Evolutionary conservation across 2,888 invertebrate species (phyloP).

Genomic region (Pollenia amentaria): DNA sequence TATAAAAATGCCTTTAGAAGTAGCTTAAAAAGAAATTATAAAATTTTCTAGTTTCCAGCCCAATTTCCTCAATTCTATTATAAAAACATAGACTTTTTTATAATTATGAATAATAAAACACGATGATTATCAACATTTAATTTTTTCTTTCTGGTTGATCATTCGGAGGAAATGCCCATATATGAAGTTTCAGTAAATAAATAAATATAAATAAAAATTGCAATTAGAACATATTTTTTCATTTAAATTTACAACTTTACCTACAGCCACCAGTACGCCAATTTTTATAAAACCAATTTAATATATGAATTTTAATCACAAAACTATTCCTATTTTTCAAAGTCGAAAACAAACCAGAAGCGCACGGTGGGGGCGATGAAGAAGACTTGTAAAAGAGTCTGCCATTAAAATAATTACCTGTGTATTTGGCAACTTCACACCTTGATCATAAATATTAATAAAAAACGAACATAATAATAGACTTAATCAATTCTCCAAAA

Average conservation of each 20-base stretch:
- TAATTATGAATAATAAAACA: too few relatives aligned
- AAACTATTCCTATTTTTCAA: background rate
- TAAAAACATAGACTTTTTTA: too few relatives aligned
- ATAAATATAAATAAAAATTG: background rate
- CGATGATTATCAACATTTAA: too few relatives aligned
- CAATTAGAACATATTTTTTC: background rate
- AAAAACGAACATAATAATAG: slow-evolving; percentile 54
- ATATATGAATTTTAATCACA: slow-evolving; percentile 33
- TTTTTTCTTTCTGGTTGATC: too few relatives aligned
- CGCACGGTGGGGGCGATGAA: background rate
- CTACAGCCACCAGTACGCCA: background rate
- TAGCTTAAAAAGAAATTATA: too few relatives aligned
- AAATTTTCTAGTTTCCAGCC: too few relatives aligned
- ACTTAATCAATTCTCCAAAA: slow-evolving; percentile 47
- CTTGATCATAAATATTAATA: slow-evolving; percentile 66
- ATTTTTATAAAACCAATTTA: slow-evolving; percentile 32
- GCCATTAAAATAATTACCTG: slow-evolving; percentile 70
- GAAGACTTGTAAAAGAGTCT: slow-evolving; percentile 40
- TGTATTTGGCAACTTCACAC: slow-evolving; percentile 72
- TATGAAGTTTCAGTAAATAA: background rate
- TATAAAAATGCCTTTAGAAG: too few relatives aligned
- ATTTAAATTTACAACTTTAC: background rate
- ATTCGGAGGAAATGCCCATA: too few relatives aligned
- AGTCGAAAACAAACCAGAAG: background rate
- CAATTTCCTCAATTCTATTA: too few relatives aligned